Conservation (phyloP, 1,140 invertebrate genomes). For the Drosophila pandora region DNA sequence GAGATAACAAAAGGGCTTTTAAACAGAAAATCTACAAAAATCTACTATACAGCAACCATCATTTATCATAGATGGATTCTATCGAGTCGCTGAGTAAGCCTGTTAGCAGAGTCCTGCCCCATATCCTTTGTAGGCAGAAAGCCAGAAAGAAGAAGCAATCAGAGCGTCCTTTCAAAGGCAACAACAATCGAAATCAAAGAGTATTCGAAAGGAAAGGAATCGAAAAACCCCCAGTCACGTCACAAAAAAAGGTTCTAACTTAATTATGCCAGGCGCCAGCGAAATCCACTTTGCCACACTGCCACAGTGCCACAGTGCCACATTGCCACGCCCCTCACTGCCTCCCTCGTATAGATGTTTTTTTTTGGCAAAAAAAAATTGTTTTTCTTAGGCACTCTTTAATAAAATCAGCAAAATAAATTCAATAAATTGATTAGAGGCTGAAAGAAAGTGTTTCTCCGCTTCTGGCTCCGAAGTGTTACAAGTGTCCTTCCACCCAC, state of each 20-base stretch:
- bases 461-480: conserved; percentile 51
- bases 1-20: conserved; percentile 9
- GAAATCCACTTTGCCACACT: conserved; percentile 31
- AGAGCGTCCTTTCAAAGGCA: conserved; percentile 33
- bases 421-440: conserved; percentile 78
- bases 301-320: neutral
- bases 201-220: neutral
- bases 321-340: neutral
- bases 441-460: neutral
- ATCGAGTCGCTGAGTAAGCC: conserved; percentile 17
- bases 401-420: conserved; percentile 76
- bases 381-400: conserved; percentile 52
- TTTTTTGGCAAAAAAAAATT: conserved; percentile 19
- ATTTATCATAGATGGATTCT: neutral
- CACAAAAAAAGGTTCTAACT: conserved; percentile 70
- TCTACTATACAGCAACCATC: neutral
- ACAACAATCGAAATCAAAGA: conserved; percentile 35
- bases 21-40: neutral
- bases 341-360: too few species aligned
- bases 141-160: conserved; percentile 22
- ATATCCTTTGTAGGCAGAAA: conserved; percentile 42
- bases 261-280: conserved; percentile 67
- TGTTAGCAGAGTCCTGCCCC: neutral
- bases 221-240: conserved; percentile 30
- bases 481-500: conserved; percentile 55